Evolutionary conservation across 2,888 invertebrate genomes (phyloP).

Genomic region (Chironomus riparius): DNA sequence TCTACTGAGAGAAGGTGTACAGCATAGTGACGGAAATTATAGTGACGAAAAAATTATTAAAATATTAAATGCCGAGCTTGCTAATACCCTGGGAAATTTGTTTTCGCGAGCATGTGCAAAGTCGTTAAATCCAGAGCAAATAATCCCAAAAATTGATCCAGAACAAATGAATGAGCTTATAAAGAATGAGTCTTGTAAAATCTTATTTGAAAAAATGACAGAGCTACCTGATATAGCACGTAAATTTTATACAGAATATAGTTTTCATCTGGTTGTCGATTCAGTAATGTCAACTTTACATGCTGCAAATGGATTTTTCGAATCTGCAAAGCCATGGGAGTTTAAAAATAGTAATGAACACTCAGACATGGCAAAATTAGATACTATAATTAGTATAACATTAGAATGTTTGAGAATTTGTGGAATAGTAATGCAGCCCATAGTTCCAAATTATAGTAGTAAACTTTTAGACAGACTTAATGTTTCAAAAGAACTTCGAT

Average conservation of each 20-base stretch:
- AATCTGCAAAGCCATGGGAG: slow-evolving; percentile 81
- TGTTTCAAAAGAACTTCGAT: slow-evolving; percentile 43
- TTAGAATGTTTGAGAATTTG: slow-evolving; percentile 76
- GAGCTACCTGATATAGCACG: slow-evolving; percentile 54
- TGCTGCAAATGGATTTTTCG: slow-evolving; percentile 77
- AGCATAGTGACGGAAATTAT: slow-evolving; percentile 85
- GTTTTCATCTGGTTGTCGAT: slow-evolving; percentile 78
- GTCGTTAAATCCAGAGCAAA: slow-evolving; percentile 67
- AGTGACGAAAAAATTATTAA: slow-evolving; percentile 64
- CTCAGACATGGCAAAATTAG: slow-evolving; percentile 48
- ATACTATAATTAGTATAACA: slow-evolving; percentile 68
- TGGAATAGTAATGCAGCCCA: slow-evolving; percentile 74
- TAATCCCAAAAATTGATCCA: slow-evolving; percentile 55
- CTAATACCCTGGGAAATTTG: slow-evolving; percentile 87
- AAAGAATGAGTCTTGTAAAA: slow-evolving; percentile 44
- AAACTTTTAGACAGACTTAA: slow-evolving; percentile 61
- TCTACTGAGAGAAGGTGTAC: slow-evolving; percentile 80
- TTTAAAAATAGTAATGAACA: slow-evolving; percentile 52
- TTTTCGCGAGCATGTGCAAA: slow-evolving; percentile 68
- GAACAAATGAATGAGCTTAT: slow-evolving; percentile 44
- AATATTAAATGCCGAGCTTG: slow-evolving; percentile 78
- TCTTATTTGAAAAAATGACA: slow-evolving; percentile 49
- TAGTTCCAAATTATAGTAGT: slow-evolving; percentile 64
- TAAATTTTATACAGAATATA: slow-evolving; percentile 60
- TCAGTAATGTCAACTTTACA: slow-evolving; percentile 64